These are phyloP conservation scores for Dendrolimus houi DNA, from an alignment of 2,888 invertebrate genomes.

Conservation along the genomic window DNA sequence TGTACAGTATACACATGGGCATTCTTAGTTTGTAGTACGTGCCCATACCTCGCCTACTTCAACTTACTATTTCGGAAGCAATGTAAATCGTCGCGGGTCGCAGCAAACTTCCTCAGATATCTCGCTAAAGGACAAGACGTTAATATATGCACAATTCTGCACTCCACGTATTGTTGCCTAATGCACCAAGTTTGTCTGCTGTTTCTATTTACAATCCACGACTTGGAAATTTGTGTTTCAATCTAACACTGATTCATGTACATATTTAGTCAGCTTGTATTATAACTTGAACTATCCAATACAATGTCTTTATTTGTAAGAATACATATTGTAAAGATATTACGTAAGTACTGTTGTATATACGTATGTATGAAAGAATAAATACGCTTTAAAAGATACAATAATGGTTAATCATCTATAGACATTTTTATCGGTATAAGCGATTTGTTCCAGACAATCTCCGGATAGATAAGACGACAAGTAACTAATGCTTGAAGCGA, in stretches of 20 bases:
- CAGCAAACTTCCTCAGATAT: conserved; percentile 64
- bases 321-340: too few species aligned
- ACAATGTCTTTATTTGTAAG: background rate
- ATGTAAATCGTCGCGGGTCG: conserved; percentile 66
- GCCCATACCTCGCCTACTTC: conserved; percentile 43
- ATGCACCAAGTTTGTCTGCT: conserved; percentile 57
- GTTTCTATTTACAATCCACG: conserved; percentile 51
- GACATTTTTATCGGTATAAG: too few species aligned
- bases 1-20: too few species aligned
- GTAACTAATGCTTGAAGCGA: too few species aligned
- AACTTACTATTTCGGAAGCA: conserved; percentile 63
- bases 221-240: conserved; percentile 31
- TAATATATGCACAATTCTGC: conserved; percentile 71
- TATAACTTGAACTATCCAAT: too few species aligned
- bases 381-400: too few species aligned
- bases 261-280: too few species aligned
- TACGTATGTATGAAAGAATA: too few species aligned
- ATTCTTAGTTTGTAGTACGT: conserved; percentile 24
- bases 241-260: conserved; percentile 7
- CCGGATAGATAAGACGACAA: too few species aligned
- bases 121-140: conserved; percentile 72
- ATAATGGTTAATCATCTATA: too few species aligned
- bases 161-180: conserved; percentile 66
- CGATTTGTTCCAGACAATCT: too few species aligned
- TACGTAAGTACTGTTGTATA: too few species aligned